Conservation (phyloP, 2,113 vertebrate species). For the Misgurnus mizolepis region DNA sequence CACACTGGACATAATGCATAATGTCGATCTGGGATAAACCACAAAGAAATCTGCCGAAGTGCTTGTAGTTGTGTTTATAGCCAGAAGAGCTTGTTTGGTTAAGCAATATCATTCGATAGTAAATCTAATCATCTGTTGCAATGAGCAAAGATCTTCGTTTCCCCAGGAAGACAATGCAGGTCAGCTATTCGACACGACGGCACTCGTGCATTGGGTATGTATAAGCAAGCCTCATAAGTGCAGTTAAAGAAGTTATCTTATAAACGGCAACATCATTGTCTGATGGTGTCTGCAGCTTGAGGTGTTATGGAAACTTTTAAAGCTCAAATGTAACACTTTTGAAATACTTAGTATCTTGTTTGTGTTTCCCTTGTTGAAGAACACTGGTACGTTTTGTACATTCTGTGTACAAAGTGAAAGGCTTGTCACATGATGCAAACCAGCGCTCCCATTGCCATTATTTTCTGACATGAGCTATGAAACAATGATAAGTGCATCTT, state of each 20-base stretch:
- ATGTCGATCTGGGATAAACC: neutral
- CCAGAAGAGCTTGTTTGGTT: neutral
- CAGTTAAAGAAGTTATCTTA: too few relatives aligned
- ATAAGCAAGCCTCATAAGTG: constrained; percentile 14
- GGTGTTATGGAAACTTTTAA: neutral
- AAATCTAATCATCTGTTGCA: constrained; percentile 42
- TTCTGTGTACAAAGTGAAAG: neutral
- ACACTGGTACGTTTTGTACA: too few relatives aligned
- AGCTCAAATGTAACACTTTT: neutral
- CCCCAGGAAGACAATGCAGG: constrained; percentile 66
- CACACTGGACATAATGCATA: constrained; percentile 15
- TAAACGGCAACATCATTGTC: too few relatives aligned
- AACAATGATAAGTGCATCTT: constrained; percentile 18
- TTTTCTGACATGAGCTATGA: constrained; percentile 17
- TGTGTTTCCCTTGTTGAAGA: neutral
- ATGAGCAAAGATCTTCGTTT: constrained; percentile 78
- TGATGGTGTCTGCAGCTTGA: too few relatives aligned
- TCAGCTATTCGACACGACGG: constrained; percentile 75
- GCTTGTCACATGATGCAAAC: neutral
- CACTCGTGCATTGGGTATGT: constrained; percentile 82
- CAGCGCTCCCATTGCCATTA: neutral
- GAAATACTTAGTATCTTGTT: neutral
- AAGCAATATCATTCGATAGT: neutral
- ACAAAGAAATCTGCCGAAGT: constrained; percentile 21
- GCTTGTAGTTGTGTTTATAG: constrained; percentile 22